These are phyloP conservation scores for Stegodyphus dumicola DNA, from an alignment of 1,140 invertebrate species.

Conservation along the genomic window DNA sequence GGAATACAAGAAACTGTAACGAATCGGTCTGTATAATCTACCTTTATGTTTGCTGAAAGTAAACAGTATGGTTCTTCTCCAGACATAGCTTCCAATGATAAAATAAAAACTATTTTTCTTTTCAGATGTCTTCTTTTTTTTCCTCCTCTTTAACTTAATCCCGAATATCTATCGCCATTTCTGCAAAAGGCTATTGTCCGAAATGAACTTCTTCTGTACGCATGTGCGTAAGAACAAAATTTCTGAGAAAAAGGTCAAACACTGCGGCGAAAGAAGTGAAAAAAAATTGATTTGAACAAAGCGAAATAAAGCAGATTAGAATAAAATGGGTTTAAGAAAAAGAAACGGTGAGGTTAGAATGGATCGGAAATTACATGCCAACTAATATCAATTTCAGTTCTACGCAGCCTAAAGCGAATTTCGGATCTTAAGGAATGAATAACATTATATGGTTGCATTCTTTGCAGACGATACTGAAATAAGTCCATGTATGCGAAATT, in stretches of 20 bases:
- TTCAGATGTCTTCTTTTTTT: too few species aligned
- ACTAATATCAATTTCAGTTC: too few species aligned
- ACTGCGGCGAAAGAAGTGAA: neutral
- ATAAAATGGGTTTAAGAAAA: neutral
- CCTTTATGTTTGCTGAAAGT: neutral
- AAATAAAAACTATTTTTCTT: neutral
- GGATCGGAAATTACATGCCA: too few species aligned
- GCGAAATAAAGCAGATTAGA: constrained; percentile 42
- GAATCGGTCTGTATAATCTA: neutral
- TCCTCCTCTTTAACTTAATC: neutral
- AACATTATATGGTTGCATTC: too few species aligned
- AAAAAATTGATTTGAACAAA: neutral
- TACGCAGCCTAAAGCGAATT: too few species aligned
- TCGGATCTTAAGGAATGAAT: too few species aligned
- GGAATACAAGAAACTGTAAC: neutral
- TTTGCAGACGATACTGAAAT: too few species aligned
- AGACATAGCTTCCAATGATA: neutral
- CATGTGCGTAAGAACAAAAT: neutral
- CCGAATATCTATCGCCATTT: neutral
- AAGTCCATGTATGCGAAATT: too few species aligned
- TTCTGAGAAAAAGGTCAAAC: constrained; percentile 25
- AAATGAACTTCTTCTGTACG: neutral
- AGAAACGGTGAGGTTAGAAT: neutral
- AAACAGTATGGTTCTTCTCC: neutral
- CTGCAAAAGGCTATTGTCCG: constrained; percentile 12